phyloP scores from a whole-genome alignment of 2,888 invertebrate genomes.

The Eupithecia dodoneata region DNA sequence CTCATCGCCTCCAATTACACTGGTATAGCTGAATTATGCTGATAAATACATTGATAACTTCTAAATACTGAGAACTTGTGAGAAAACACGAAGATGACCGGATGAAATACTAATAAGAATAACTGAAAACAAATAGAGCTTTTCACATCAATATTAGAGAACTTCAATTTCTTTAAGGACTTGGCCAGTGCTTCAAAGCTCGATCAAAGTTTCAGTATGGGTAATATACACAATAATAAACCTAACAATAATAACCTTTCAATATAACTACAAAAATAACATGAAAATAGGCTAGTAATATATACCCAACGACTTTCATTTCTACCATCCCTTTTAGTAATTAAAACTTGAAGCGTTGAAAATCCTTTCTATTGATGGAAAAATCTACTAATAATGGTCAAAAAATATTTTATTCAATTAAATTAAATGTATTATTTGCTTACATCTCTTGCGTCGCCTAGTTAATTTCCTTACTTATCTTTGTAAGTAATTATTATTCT shows the following conservation, averaged over 20 bases:
- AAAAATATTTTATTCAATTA: too few relatives aligned
- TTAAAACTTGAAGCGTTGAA: neutral
- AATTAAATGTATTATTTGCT: too few relatives aligned
- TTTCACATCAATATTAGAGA: too few relatives aligned
- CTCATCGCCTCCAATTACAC: slow-evolving; percentile 26
- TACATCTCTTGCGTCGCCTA: neutral
- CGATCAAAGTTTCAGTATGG: neutral
- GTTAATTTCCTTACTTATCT: neutral
- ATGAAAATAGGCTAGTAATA: neutral
- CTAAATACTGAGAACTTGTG: neutral
- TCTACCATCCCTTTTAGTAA: neutral
- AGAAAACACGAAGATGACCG: neutral
- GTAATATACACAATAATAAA: too few relatives aligned
- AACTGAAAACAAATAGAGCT: too few relatives aligned
- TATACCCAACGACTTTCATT: neutral
- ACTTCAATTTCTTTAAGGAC: too few relatives aligned
- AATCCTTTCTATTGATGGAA: neutral
- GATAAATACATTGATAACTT: neutral
- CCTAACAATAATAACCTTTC: too few relatives aligned
- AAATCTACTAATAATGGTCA: neutral
- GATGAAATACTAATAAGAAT: neutral
- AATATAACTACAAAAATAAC: neutral
- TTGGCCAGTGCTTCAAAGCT: neutral
- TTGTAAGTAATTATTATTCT: neutral
- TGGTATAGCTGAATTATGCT: slow-evolving; percentile 6